Conservation (phyloP, 2,888 invertebrate species). For the Drosophila sordidula region DNA sequence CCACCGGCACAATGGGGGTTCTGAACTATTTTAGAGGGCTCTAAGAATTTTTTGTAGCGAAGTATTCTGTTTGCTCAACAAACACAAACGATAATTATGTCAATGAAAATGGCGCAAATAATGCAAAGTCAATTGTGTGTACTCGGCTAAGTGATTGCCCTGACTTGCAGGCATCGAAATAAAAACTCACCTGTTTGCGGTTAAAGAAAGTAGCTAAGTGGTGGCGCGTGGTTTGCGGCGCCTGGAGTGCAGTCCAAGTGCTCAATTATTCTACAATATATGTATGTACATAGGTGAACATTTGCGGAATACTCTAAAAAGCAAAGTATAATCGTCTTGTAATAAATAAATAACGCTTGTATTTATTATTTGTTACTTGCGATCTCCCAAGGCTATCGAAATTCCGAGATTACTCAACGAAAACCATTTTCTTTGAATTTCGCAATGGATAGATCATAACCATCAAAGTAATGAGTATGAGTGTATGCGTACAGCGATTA, state of each 20-base stretch:
- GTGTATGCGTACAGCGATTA: too few species aligned
- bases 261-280: constrained; percentile 29
- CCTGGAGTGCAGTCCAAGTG: constrained; percentile 38
- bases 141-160: constrained; percentile 25
- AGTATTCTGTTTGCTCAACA: constrained; percentile 8
- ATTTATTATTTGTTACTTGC: too few species aligned
- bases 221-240: constrained; percentile 45
- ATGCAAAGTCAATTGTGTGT: constrained; percentile 4
- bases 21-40: constrained; percentile 32
- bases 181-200: constrained; percentile 25
- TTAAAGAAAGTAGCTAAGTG: constrained; percentile 62
- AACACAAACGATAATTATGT: constrained; percentile 49
- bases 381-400: too few species aligned
- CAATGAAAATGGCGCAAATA: constrained; percentile 50
- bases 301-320: constrained; percentile 21
- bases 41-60: not conserved
- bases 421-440: too few species aligned
- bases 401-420: too few species aligned
- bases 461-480: too few species aligned
- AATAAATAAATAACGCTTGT: not conserved
- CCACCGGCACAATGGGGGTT: constrained; percentile 33
- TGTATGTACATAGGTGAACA: constrained; percentile 4
- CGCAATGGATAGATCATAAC: too few species aligned
- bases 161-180: constrained; percentile 9
- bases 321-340: constrained; percentile 25